phyloP scores from a whole-genome alignment of 2,888 invertebrate species.

The Sesia bembeciformis region DNA sequence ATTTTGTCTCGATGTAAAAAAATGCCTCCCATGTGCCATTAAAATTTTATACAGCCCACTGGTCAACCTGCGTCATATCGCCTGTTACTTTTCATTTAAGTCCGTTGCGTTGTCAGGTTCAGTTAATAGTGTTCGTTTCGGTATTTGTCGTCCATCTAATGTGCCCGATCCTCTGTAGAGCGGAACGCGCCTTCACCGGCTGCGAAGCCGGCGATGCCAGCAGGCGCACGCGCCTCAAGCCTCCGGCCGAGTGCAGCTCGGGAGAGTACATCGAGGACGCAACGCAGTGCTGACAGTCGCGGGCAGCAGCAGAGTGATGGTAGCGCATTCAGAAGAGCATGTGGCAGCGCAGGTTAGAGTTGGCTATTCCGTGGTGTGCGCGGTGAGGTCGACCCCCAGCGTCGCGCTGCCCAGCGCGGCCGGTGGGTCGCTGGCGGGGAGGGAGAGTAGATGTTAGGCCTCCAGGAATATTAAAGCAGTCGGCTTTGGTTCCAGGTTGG shows the following conservation, averaged over 20 bases:
- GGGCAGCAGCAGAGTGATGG: background rate
- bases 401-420: conserved; percentile 78
- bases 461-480: conserved; percentile 92
- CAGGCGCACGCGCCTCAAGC: background rate
- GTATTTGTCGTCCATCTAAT: conserved; percentile 25
- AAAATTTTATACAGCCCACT: conserved; percentile 51
- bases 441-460: conserved; percentile 93
- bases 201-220: background rate
- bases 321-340: conserved; percentile 64
- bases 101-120: conserved; percentile 43
- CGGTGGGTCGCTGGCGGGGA: conserved; percentile 86
- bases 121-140: conserved; percentile 20
- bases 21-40: conserved; percentile 71
- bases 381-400: conserved; percentile 77
- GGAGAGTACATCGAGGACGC: background rate
- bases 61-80: conserved; percentile 43
- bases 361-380: conserved; percentile 74
- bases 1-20: conserved; percentile 32
- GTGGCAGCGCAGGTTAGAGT: conserved; percentile 74
- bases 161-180: conserved; percentile 28
- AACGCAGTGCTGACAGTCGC: background rate
- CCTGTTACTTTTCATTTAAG: conserved; percentile 30
- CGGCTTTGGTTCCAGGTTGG: conserved; percentile 92
- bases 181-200: conserved; percentile 17
- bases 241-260: background rate